phyloP scores from a whole-genome alignment of 2,888 invertebrate species.

The Polietes domitor region DNA sequence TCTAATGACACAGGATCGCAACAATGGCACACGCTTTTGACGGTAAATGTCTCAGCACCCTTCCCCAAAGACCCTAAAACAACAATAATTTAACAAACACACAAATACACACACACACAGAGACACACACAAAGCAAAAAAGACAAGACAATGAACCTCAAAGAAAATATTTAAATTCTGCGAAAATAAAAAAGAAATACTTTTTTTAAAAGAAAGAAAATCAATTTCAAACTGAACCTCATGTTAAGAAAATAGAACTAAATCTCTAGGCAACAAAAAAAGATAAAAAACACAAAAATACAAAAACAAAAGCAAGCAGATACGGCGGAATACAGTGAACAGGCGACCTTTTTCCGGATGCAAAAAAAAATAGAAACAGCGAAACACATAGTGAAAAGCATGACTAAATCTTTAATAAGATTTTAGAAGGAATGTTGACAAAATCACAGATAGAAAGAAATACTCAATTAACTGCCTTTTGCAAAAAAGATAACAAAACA shows the following conservation, averaged over 20 bases:
- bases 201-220: conserved; percentile 23
- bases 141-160: conserved; percentile 69
- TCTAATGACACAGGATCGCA: conserved; percentile 77
- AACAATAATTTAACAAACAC: conserved; percentile 56
- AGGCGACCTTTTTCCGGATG: conserved; percentile 42
- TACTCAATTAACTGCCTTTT: conserved; percentile 64
- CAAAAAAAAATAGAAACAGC: too few relatives aligned
- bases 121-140: conserved; percentile 63
- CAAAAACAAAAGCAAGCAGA: too few relatives aligned
- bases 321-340: too few relatives aligned
- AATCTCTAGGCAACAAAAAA: conserved; percentile 40
- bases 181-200: conserved; percentile 4
- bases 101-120: conserved; percentile 22
- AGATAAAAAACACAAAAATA: too few relatives aligned
- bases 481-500: conserved; percentile 35
- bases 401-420: conserved; percentile 5
- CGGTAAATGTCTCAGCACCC: conserved; percentile 73
- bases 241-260: conserved; percentile 62
- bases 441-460: conserved; percentile 33
- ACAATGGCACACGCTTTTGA: conserved; percentile 80
- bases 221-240: conserved; percentile 60
- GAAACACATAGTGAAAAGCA: conserved; percentile 28
- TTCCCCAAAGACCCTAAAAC: conserved; percentile 36
- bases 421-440: conserved; percentile 1
- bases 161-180: conserved; percentile 20